Percentiles rank a stretch among this genome's conserved stretches.
phyloP scores from a whole-genome alignment of 1,140 invertebrate genomes.

The Pogonomyrmex barbatus region DNA sequence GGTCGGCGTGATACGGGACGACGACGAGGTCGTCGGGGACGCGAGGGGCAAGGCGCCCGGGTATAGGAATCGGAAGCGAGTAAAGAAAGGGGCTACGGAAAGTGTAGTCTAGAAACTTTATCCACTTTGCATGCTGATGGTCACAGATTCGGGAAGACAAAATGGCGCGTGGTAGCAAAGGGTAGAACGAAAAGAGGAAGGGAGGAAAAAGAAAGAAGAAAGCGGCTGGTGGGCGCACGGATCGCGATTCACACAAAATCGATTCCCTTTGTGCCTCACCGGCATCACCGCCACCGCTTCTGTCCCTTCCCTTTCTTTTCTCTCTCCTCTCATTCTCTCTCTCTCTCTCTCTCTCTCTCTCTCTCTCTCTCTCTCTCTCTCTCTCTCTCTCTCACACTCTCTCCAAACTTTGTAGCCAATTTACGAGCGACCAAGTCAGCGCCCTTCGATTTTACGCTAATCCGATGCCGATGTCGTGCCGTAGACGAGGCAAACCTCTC shows the following conservation, averaged over 20 bases:
- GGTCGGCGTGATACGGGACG: conserved; percentile 65
- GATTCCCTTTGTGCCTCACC: conserved; percentile 76
- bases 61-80: conserved; percentile 76
- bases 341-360: neutral
- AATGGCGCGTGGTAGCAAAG: conserved; percentile 73
- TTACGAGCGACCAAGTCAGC: conserved; percentile 81
- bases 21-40: conserved; percentile 40
- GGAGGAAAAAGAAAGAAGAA: conserved; percentile 4
- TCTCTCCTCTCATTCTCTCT: neutral
- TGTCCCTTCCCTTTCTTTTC: conserved; percentile 22
- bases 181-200: conserved; percentile 32
- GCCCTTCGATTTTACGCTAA: conserved; percentile 81
- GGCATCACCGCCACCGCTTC: conserved; percentile 29
- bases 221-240: conserved; percentile 59
- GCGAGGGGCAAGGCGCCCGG: conserved; percentile 50
- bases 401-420: conserved; percentile 82
- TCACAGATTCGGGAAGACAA: conserved; percentile 81
- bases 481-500: conserved; percentile 73
- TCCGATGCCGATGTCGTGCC: conserved; percentile 78
- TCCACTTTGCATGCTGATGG: conserved; percentile 82
- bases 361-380: neutral
- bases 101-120: conserved; percentile 80
- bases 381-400: conserved; percentile 33
- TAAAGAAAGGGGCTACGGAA: conserved; percentile 76
- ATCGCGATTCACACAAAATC: conserved; percentile 78